Conservation (phyloP, 1,140 invertebrate genomes). For the Neodiprion lecontei region DNA sequence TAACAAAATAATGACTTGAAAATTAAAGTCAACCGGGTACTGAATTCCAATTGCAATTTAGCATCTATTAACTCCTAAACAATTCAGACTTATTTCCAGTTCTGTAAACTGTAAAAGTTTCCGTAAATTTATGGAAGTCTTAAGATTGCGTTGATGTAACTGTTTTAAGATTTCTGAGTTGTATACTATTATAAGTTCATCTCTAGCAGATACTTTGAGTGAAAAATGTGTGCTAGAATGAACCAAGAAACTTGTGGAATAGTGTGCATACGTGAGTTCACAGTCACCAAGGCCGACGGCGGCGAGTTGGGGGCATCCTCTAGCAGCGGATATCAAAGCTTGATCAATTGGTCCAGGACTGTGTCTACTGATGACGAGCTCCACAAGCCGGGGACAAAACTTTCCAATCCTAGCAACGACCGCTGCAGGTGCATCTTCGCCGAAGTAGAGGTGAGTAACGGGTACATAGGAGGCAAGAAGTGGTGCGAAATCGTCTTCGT, state of each 20-base stretch:
- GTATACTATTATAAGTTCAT: too few species aligned
- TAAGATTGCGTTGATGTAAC: too few species aligned
- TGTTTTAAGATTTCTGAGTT: too few species aligned
- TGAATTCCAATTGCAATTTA: too few species aligned
- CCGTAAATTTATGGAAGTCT: too few species aligned
- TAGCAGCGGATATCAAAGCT: conserved; percentile 42
- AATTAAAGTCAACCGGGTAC: neutral
- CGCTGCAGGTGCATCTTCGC: conserved; percentile 44
- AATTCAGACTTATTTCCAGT: too few species aligned
- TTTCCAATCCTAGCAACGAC: conserved; percentile 40
- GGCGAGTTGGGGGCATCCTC: conserved; percentile 44
- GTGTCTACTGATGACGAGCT: conserved; percentile 52
- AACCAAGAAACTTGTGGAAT: too few species aligned
- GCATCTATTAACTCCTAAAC: too few species aligned
- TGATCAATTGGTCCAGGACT: conserved; percentile 44
- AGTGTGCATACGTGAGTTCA: conserved; percentile 47
- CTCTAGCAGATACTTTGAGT: too few species aligned
- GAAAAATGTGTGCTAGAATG: too few species aligned
- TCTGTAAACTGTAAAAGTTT: too few species aligned
- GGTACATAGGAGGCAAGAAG: conserved; percentile 46
- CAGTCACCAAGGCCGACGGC: conserved; percentile 56
- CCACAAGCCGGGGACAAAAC: conserved; percentile 47
- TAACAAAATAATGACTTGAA: neutral
- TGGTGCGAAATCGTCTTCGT: conserved; percentile 46
- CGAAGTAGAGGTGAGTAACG: conserved; percentile 56